Evolutionary conservation across 2,113 vertebrate genomes (phyloP).

Genomic region (Capreolus pygargus): DNA sequence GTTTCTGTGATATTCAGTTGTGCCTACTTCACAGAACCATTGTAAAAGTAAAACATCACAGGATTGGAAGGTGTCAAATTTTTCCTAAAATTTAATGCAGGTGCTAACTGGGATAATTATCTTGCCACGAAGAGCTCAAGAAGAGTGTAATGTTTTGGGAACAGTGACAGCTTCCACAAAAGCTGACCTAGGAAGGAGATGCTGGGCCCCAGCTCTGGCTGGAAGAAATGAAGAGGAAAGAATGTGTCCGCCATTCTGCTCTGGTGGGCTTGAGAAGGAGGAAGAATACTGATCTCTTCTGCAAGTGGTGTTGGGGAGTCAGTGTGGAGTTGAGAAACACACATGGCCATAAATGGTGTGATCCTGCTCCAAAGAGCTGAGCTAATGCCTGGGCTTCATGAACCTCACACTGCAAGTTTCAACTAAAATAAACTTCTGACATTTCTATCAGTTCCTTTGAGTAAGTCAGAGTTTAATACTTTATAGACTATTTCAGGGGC

Average conservation of each 20-base stretch:
- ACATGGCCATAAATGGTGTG: constrained; percentile 13
- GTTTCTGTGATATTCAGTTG: not conserved
- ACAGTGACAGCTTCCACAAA: not conserved
- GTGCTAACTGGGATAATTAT: not conserved
- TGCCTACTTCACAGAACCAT: not conserved
- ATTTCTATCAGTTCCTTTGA: constrained; percentile 6
- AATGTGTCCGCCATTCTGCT: not conserved
- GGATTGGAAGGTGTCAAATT: not conserved
- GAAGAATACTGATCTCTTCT: not conserved
- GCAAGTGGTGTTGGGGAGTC: not conserved
- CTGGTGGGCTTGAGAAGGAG: not conserved
- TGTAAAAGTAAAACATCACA: not conserved
- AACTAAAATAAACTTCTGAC: not conserved
- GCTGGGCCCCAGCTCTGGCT: not conserved
- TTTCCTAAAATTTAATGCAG: not conserved
- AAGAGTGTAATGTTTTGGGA: not conserved
- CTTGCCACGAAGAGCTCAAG: not conserved
- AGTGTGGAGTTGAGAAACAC: not conserved
- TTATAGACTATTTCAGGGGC: not conserved
- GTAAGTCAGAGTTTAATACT: not conserved
- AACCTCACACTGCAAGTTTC: not conserved
- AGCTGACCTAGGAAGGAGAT: not conserved
- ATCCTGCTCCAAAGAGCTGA: not conserved
- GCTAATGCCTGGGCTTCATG: not conserved
- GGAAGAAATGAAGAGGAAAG: not conserved